Evolutionary conservation across 2,113 vertebrate genomes (phyloP), one percentile per base, ranked within the genome.

Genomic region (Oncorhynchus kisutch): DNA sequence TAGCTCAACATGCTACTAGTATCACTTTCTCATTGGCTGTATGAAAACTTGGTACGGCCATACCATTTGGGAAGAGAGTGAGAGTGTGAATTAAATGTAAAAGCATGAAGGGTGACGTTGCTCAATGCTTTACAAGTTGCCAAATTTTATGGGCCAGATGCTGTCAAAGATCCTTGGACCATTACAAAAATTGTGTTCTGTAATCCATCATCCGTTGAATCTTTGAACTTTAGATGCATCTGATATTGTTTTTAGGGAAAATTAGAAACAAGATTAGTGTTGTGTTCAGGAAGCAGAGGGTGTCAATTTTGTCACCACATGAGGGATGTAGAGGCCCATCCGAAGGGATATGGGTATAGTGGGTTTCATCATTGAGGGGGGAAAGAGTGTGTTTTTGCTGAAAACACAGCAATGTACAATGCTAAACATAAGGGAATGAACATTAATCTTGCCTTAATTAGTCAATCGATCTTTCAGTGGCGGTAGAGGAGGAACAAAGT

Each of bases 361-460:
- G 51, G 51, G 14, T 16, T 39, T 31, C 49, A 12, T 25, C 22
- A 39, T 27, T 22, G 18, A 70, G 7, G 12, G 54, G 29, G 29
- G 31, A 9, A 74, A 27, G 20, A 70, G 73, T 76, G 25, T 68
- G 75, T 76, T 81, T 75, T 80, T 74, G 39, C 18, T n/a, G 31
- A 31, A n/a, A 59, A 25, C 3, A 34, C 49, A 68, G 31, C 22
- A 54, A 22, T 67, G 64, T 73, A 66, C 70, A 68, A 24, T 76
- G 77, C 83, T 84, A 51, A 82, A 80, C 73, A 48, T 73, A 59
- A 81, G 70, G 79, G 64, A 22, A 62, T 70, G 69, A 25, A 81
- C 73, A 85, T 84, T 78, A n/a, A 79, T 87, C 82, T 84, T 72
- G 49, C 64, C 34, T 31, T 84, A 87, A 87, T 84, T 78, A 82